Conservation (phyloP, 2,888 invertebrate genomes). For the Tinea semifulvella region DNA sequence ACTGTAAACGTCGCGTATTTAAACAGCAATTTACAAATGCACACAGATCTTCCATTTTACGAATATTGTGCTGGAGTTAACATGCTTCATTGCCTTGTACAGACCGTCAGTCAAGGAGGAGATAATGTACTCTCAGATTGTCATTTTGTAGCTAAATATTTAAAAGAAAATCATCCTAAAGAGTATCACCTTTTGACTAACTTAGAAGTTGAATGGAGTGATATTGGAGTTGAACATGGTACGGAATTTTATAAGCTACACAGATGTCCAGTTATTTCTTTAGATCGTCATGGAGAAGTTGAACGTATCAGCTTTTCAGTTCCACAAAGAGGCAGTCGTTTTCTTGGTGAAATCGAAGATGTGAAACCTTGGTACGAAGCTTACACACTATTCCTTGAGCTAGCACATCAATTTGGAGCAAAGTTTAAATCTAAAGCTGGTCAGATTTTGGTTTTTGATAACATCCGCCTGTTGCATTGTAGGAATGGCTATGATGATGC, state of each 20-base stretch:
- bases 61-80: conserved; percentile 79
- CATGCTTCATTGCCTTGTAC: conserved; percentile 75
- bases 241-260: conserved; percentile 70
- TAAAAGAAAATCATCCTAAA: conserved; percentile 61
- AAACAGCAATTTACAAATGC: conserved; percentile 72
- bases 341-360: conserved; percentile 64
- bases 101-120: conserved; percentile 71
- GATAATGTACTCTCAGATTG: conserved; percentile 75
- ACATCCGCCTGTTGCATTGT: conserved; percentile 76
- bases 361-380: conserved; percentile 77
- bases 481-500: conserved; percentile 72
- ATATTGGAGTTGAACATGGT: conserved; percentile 72
- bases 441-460: conserved; percentile 79
- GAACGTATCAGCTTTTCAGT: conserved; percentile 75
- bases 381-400: conserved; percentile 67
- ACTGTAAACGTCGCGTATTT: conserved; percentile 81
- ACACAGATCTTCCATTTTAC: conserved; percentile 81
- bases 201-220: conserved; percentile 75
- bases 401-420: conserved; percentile 69
- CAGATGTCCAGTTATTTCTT: conserved; percentile 70
- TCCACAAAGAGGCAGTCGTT: conserved; percentile 76
- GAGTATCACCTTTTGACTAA: conserved; percentile 67
- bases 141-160: conserved; percentile 69
- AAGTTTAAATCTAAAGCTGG: conserved; percentile 73
- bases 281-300: conserved; percentile 64